phyloP scores from a whole-genome alignment of 2,113 vertebrate genomes.

The Collichthys lucidus region DNA sequence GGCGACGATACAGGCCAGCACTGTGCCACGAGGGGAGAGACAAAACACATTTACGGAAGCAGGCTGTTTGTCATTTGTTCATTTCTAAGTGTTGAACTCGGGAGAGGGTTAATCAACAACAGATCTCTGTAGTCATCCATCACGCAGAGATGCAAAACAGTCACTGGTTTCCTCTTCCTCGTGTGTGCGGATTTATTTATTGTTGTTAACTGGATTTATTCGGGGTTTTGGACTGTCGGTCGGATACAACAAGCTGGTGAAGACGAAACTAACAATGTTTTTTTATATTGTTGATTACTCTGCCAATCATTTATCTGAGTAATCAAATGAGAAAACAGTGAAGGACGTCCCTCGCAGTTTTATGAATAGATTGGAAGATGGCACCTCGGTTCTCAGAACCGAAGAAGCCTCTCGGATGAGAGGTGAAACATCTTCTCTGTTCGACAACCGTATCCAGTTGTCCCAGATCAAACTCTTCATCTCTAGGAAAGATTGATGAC shows the following conservation, averaged over 20 bases:
- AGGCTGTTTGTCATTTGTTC: not conserved
- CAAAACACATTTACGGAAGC: not conserved
- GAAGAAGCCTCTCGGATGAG: too few species aligned
- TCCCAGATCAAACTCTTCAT: too few species aligned
- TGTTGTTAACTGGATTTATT: not conserved
- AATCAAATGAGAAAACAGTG: not conserved
- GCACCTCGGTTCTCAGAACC: too few species aligned
- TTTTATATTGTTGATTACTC: not conserved
- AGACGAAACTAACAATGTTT: not conserved
- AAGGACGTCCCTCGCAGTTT: not conserved
- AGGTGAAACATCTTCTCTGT: too few species aligned
- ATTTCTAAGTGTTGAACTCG: not conserved
- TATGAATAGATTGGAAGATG: too few species aligned
- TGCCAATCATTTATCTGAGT: not conserved
- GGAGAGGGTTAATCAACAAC: not conserved
- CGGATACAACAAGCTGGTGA: not conserved
- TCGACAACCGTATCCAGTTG: too few species aligned
- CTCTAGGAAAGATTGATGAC: too few species aligned
- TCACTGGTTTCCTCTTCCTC: not conserved
- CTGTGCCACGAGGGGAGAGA: not conserved
- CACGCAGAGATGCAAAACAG: not conserved
- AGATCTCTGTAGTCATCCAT: not conserved
- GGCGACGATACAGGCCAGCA: slow-evolving; percentile 5
- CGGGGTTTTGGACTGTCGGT: not conserved
- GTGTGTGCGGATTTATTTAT: not conserved